Base-by-base conservation (phyloP, 2,113 vertebrate species). In the Myotis lucifugus region DNA sequence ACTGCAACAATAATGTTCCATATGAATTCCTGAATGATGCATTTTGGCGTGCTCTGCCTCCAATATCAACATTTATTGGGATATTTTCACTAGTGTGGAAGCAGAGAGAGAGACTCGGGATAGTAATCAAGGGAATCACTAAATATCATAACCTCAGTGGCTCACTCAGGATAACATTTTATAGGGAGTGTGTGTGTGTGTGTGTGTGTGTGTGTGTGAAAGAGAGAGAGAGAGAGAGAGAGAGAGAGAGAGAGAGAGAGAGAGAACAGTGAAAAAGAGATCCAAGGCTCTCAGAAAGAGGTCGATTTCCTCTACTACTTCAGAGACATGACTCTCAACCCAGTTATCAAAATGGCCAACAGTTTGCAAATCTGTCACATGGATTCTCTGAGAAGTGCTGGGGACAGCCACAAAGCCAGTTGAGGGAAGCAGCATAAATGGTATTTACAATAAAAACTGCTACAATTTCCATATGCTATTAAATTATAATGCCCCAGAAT, bases 111-210 rank as follows among this genome's bases (percentile, higher is more conserved):
- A 69, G 70, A 87, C 56, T 93, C 34, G 10, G 32, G 85, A 74
- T 14, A 72, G 50, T 40, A 90, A 93, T 78, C 34, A 77, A 96
- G 32, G 72, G 61, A 85, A 90, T 93, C 67, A 81, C 8, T 67
- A 54, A 92, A 72, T 69, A 88, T 87, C 78, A 90, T 4, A 87
- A 21, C 48, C 66, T 15, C 32, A 17, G 34, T 25, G 74, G 29
- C 61, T 34, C 54, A 61, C 2, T 76, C 27, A 32, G 37, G 77
- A 67, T 34, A 88, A 79, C 79, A 93, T 83, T 40, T 69, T 86
- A 79, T 14, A 37, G 11, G 29, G 32, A 6, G 59, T 18, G 21
- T 48, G 37, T n/a, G 15, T 67, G 42, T 52, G 40, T 48, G 50
- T 69, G 12, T 11, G 42, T 34, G 18, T 14, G 21, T 32, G 32